Evolutionary conservation across 2,797 vertebrate genomes (phyloP).

Genomic region (Gallinago stenura): DNA sequence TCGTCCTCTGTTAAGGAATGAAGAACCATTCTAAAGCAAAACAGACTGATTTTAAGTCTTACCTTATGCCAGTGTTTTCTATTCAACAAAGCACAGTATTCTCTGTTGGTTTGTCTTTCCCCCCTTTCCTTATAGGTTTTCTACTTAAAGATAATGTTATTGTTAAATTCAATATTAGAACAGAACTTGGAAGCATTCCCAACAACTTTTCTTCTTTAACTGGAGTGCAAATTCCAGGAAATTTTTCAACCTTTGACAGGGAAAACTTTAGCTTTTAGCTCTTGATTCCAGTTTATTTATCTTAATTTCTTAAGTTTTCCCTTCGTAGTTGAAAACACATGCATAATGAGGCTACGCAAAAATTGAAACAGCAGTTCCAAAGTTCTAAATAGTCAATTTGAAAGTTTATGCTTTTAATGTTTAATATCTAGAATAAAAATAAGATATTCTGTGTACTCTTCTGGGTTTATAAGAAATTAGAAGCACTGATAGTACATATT

Average conservation of each 20-base stretch:
- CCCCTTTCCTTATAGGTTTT: background rate
- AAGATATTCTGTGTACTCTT: background rate
- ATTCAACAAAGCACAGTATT: background rate
- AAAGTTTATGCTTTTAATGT: background rate
- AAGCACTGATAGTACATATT: background rate
- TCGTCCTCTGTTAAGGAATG: background rate
- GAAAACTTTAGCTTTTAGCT: background rate
- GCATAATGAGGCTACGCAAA: background rate
- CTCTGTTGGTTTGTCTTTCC: background rate
- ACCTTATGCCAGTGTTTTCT: background rate
- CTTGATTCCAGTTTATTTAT: background rate
- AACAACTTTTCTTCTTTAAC: background rate
- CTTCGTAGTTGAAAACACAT: background rate
- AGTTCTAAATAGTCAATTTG: background rate
- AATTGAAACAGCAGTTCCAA: background rate
- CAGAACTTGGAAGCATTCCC: background rate
- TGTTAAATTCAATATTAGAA: background rate
- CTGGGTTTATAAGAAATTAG: background rate
- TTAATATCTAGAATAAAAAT: background rate
- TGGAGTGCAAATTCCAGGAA: background rate
- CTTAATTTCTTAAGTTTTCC: background rate
- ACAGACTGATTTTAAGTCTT: background rate
- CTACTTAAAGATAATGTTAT: background rate
- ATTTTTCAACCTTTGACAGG: background rate
- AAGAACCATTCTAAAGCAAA: background rate